Base-by-base conservation (phyloP, 2,113 vertebrate species). In the Pygoscelis antarcticus region DNA sequence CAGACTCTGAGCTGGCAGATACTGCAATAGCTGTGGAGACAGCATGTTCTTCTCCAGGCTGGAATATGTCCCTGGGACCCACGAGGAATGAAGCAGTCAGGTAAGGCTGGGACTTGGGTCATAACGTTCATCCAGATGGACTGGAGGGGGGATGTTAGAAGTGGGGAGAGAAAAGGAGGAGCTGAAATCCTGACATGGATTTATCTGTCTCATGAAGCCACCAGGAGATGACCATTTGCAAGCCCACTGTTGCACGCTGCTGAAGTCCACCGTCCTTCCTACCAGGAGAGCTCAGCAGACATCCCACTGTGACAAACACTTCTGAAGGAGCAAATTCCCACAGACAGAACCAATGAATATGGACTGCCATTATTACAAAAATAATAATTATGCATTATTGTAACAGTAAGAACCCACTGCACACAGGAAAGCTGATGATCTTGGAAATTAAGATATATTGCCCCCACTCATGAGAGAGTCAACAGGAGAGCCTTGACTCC, bases 1-100 rank as follows among this genome's bases (percentile, higher is more conserved):
- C 68, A 71, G 78, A 78, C 49, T n/a, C 79, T 60, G n/a, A 90
- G 90, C n/a, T 87, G 80, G 76, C 72, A 84, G 36, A 64, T 16
- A 55, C 26, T 57, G 52, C 83, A 95, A 40, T 3, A 66, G 60
- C n/a, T 95, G 49, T 58, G 74, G 47, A 87, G 65, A 84, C 10
- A 4, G 65, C 52, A 69, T 19, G 38, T 13, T 84, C 52, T 82
- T 49, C 90, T 78, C 36, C 36, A 75, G 44, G 32, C 40, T 87
- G 57, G 47, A 91, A 22, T 57, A 78, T 1, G 52, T 65, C 83
- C 27, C 60, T 65, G 44, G 55, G 72, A 77, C 68, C 21, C 70
- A 62, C 0, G 0, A 69, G 30, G 38, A 81, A 29, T 23, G 55
- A 54, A 66, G 72, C 27, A 74, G 51, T 62, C 32, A 55, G 26